Base-by-base conservation (phyloP, 2,113 vertebrate genomes). In the Aix galericulata region DNA sequence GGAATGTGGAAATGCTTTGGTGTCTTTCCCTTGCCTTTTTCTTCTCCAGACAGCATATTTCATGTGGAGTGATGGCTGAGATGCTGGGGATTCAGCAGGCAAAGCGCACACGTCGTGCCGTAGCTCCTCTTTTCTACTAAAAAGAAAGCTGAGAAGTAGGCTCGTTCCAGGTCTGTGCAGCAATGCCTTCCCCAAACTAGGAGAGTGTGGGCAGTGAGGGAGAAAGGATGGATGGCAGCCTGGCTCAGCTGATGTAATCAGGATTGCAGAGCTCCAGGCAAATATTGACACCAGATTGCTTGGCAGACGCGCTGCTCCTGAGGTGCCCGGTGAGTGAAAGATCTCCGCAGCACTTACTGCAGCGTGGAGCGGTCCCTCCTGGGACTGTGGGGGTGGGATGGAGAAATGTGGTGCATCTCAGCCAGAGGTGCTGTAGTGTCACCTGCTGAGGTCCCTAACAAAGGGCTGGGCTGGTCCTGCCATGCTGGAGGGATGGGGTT, bases 221-320 rank as follows among this genome's bases (percentile, higher is more conserved):
- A 44, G 52, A 26, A 69, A 25, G 44, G 52, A 72, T 36, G 46
- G 36, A 75, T 31, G 18, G 44, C 66, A 85, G 40, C 66, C 74
- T 95, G 73, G 74, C 88, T 91, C 36, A 48, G 85, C 63, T 86
- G 95, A 86, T 94, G 91, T 83, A 88, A 93, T 17, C 44, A 27
- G 82, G 84, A 95, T 91, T 97, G 96, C 92, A 95, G 86, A 91
- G 90, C 76, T 95, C 95, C 94, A 79, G 91, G 95, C 97, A 97
- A 97, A 97, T 97, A 97, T 88, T 98, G 97, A 97, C 97, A 95
- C 73, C 96, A 62, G 63, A 81, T 89, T 84, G 86, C 71, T 94
- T 97, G 95, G 93, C 94, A 95, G 95, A 85, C 20, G 12, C 93
- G 25, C 91, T 1, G 1, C 91, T 97, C 94, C 78, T 97, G 94